Conservation (phyloP, 2,888 invertebrate species). For the Drosophila gaucha region DNA sequence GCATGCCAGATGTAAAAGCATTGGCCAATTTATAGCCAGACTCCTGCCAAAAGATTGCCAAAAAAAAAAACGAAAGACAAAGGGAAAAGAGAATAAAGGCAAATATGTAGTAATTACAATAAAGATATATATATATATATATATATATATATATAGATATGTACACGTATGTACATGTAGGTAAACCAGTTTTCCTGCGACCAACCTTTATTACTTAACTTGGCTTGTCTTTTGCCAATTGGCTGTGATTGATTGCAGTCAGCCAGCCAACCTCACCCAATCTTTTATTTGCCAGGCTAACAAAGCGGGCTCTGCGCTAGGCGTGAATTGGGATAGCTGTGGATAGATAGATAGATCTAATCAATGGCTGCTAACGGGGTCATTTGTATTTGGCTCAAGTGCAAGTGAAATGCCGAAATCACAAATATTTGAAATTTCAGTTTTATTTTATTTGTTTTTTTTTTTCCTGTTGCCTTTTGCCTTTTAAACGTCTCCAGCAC, state of each 20-base stretch:
- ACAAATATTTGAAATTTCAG: slow-evolving; percentile 3
- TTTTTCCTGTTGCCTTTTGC: too few species aligned
- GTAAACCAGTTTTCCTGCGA: slow-evolving; percentile 50
- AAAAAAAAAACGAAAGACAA: slow-evolving; percentile 1
- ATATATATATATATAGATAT: background rate
- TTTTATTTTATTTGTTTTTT: slow-evolving; percentile 1
- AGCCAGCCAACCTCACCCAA: slow-evolving; percentile 51
- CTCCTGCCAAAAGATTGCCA: slow-evolving; percentile 32
- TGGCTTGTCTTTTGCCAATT: slow-evolving; percentile 41
- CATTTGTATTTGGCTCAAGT: slow-evolving; percentile 65
- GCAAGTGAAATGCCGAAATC: slow-evolving; percentile 52
- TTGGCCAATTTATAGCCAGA: slow-evolving; percentile 62
- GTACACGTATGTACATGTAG: slow-evolving; percentile 4
- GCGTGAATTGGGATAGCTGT: slow-evolving; percentile 43
- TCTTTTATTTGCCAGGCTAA: slow-evolving; percentile 41
- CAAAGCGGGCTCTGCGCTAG: slow-evolving; percentile 24
- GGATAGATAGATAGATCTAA: slow-evolving; percentile 14
- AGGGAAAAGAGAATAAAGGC: slow-evolving; percentile 15
- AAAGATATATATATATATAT: background rate
- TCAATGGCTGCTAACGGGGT: slow-evolving; percentile 58
- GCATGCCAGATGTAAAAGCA: slow-evolving; percentile 60
- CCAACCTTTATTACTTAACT: slow-evolving; percentile 58
- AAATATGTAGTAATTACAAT: slow-evolving; percentile 20
- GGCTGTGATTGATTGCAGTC: slow-evolving; percentile 65
- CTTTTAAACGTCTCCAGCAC: too few species aligned